Conservation (phyloP, 2,888 invertebrate genomes). For the Drepanosiphum platanoidis region DNA sequence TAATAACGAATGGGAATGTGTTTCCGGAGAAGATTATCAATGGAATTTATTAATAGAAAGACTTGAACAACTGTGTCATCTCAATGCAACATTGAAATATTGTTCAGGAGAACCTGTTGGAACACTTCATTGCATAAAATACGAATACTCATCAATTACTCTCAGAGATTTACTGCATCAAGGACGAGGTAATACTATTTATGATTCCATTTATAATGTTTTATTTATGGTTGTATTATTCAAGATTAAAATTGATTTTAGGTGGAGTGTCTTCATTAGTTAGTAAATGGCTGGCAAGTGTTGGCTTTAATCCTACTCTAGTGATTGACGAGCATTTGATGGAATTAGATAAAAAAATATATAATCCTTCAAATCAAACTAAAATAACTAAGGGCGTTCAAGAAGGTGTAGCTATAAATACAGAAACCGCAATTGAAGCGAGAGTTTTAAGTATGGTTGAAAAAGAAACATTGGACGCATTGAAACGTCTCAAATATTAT, state of each 20-base stretch:
- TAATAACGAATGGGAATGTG: constrained; percentile 63
- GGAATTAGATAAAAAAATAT: not conserved
- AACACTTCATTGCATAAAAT: constrained; percentile 47
- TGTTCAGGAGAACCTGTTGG: constrained; percentile 21
- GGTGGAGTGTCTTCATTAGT: constrained; percentile 91
- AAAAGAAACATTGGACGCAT: constrained; percentile 70
- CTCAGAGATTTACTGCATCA: constrained; percentile 46
- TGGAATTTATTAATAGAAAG: constrained; percentile 89
- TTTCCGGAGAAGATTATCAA: constrained; percentile 71
- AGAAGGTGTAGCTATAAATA: constrained; percentile 65
- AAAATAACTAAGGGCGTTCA: constrained; percentile 60
- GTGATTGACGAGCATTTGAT: constrained; percentile 66
- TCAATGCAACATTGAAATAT: constrained; percentile 69
- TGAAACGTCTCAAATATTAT: constrained; percentile 76
- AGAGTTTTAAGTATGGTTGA: constrained; percentile 63
- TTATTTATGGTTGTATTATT: not conserved
- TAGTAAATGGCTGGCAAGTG: constrained; percentile 84
- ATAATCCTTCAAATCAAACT: constrained; percentile 13
- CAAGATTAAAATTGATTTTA: constrained; percentile 35
- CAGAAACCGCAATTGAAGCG: constrained; percentile 65
- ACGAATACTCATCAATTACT: constrained; percentile 40
- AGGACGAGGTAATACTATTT: constrained; percentile 52
- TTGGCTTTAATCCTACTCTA: constrained; percentile 75
- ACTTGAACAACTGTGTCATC: constrained; percentile 85
- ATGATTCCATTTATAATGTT: not conserved